These are phyloP conservation scores for Trichacis sp. DNA, from an alignment of 2,888 invertebrate genomes.

Conservation along the genomic window DNA sequence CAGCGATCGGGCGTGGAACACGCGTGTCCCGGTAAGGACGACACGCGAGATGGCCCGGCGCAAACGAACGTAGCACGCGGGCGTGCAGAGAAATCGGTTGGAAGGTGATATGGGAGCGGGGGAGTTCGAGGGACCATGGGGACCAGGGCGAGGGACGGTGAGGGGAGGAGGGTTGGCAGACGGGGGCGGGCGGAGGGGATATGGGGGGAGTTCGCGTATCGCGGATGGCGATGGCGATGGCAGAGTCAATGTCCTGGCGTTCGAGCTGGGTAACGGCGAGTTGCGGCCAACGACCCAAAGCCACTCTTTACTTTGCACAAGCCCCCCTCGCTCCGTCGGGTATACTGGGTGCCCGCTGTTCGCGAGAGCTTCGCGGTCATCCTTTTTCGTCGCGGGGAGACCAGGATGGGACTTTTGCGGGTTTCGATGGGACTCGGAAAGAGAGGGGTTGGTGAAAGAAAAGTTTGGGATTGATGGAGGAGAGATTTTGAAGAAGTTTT, in stretches of 20 bases:
- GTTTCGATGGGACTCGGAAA: too few species aligned
- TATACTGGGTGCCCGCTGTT: slow-evolving; percentile 41
- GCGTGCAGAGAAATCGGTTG: slow-evolving; percentile 59
- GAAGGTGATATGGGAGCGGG: slow-evolving; percentile 60
- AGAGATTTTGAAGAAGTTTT: too few species aligned
- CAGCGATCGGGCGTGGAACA: slow-evolving; percentile 20
- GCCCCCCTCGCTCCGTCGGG: slow-evolving; percentile 33
- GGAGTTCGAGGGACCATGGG: slow-evolving; percentile 50
- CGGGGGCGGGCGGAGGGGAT: too few species aligned
- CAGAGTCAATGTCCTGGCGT: slow-evolving; percentile 69
- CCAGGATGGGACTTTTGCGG: too few species aligned
- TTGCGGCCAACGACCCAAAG: slow-evolving; percentile 67
- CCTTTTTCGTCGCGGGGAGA: slow-evolving; percentile 9
- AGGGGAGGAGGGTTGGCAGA: slow-evolving; percentile 58
- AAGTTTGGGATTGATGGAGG: too few species aligned
- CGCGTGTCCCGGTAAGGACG: slow-evolving; percentile 40
- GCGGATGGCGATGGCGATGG: slow-evolving; percentile 69
- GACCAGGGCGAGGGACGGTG: slow-evolving; percentile 43
- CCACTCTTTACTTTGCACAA: slow-evolving; percentile 65
- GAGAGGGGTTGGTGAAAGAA: too few species aligned
- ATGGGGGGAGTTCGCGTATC: slow-evolving; percentile 55
- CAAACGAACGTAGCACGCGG: too few species aligned
- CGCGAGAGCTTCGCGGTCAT: slow-evolving; percentile 28
- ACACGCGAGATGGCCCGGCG: slow-evolving; percentile 38
- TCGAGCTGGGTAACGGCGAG: slow-evolving; percentile 70